A percentile compares a stretch with the other conserved stretches of the same genome.
These are phyloP conservation scores for Hipposideros larvatus DNA, from an alignment of 2,797 vertebrate species.

Conservation along the genomic window DNA sequence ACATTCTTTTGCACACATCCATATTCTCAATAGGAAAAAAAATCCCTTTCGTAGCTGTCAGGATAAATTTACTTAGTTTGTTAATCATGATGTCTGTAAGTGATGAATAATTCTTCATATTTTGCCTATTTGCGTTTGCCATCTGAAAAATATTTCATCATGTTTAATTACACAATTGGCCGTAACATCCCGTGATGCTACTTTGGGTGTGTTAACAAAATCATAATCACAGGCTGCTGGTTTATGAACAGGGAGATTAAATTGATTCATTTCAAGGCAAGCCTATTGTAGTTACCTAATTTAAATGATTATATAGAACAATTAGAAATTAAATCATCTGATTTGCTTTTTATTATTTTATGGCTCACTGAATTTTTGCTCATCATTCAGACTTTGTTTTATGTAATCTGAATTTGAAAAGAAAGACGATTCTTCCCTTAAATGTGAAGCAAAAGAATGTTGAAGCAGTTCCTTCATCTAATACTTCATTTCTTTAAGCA, in stretches of 20 bases:
- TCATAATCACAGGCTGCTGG: constrained; percentile 58
- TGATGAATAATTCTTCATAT: constrained; percentile 64
- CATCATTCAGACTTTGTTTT: constrained; percentile 68
- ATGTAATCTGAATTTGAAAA: constrained; percentile 38
- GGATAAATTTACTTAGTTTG: constrained; percentile 68
- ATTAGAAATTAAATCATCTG: constrained; percentile 60
- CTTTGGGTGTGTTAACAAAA: constrained; percentile 57
- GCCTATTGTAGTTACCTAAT: constrained; percentile 60
- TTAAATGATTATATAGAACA: constrained; percentile 51
- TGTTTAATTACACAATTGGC: constrained; percentile 67
- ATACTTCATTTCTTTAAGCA: constrained; percentile 82
- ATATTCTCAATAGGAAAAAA: constrained; percentile 69
- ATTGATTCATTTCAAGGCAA: constrained; percentile 75
- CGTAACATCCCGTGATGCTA: constrained; percentile 53
- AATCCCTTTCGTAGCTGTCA: constrained; percentile 64
- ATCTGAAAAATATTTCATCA: constrained; percentile 67
- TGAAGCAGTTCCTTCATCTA: constrained; percentile 78
- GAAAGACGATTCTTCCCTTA: constrained; percentile 65
- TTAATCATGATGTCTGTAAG: constrained; percentile 72
- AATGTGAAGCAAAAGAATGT: constrained; percentile 62
- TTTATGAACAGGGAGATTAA: constrained; percentile 78
- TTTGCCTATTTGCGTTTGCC: constrained; percentile 64
- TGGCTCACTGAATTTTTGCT: constrained; percentile 67
- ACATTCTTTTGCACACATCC: constrained; percentile 81
- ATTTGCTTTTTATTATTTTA: constrained; percentile 75